phyloP scores from a whole-genome alignment of 2,113 vertebrate genomes.

The Catharus fuscescens region DNA sequence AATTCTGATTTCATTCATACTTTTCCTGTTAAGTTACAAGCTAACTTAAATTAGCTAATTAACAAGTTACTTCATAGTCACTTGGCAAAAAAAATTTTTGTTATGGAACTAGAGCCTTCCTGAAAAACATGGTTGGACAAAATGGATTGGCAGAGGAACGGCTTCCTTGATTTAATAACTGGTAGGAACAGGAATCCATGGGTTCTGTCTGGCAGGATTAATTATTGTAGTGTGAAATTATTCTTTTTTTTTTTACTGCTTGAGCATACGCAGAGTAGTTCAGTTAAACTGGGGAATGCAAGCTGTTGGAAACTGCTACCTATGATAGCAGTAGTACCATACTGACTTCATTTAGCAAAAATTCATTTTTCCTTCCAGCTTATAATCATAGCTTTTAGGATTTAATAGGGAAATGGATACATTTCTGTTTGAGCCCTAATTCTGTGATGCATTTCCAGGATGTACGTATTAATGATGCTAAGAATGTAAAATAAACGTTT shows the following conservation, averaged over 20 bases:
- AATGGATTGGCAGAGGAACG: not conserved
- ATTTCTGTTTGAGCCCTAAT: not conserved
- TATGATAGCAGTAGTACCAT: not conserved
- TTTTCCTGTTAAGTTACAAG: not conserved
- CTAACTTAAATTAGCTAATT: not conserved
- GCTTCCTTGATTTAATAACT: not conserved
- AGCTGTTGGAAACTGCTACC: not conserved
- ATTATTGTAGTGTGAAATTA: not conserved
- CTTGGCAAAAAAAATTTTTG: not conserved
- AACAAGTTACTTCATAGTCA: not conserved
- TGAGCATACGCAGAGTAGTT: not conserved
- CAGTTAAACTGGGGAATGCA: not conserved
- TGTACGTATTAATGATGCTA: accelerated
- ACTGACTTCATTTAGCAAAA: not conserved
- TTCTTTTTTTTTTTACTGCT: not conserved
- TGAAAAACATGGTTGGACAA: not conserved
- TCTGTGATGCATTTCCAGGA: not conserved
- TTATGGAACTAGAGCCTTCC: not conserved
- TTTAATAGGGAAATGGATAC: not conserved
- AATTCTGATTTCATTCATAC: not conserved
- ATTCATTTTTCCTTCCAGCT: not conserved
- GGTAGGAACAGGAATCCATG: not conserved
- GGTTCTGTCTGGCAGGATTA: not conserved
- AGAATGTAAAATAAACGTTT: not conserved
- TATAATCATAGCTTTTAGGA: not conserved